Evolutionary conservation across 2,888 invertebrate species (phyloP), one percentile per base, ranked within the genome.

Genomic region (Drosophila falleni): DNA sequence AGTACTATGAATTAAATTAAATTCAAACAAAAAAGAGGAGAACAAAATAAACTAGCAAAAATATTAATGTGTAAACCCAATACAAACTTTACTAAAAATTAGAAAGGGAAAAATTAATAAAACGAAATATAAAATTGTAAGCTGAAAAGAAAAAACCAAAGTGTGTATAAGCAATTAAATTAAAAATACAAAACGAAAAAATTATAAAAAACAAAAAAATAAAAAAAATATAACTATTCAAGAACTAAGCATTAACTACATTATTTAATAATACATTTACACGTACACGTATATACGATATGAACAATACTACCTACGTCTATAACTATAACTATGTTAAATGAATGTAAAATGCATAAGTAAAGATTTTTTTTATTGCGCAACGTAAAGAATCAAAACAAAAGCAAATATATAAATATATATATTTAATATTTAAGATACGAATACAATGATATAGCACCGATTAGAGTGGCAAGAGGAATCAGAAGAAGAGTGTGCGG

Each of bases 61-160:
- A 76, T 79, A 80, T 44, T 47, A 58, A 73, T 49, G 69, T 75
- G 68, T 69, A 70, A 66, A 47, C 56, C 49, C 41, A 63, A 50
- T 49, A 58, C 60, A 66, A 53, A 42, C 16, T n/a, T 23, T 49
- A 37, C 19, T 42, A 42, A 56, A 51, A 23, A 47, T 42, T n/a
- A 31, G 51, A 35, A 31, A 33, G 13, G 44, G 54, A 41, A 55
- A 33, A 42, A 49, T 15, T 19, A 73, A 51, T 33, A 19, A 33
- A 50, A 42, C 19, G 15, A 41, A 33, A 35, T 33, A 9, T 49
- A 58, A 47, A 69, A 55, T 59, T 62, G 61, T 55, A 65, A 67
- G 63, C 70, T 76, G 79, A 76, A 70, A 70, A 60, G 80, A 86
- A 79, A 46, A 85, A 83, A 88, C 82, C 82, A 83, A 83, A 83